Evolutionary conservation across 2,113 vertebrate genomes (phyloP).

Genomic region (Oncorhynchus clarkii): DNA sequence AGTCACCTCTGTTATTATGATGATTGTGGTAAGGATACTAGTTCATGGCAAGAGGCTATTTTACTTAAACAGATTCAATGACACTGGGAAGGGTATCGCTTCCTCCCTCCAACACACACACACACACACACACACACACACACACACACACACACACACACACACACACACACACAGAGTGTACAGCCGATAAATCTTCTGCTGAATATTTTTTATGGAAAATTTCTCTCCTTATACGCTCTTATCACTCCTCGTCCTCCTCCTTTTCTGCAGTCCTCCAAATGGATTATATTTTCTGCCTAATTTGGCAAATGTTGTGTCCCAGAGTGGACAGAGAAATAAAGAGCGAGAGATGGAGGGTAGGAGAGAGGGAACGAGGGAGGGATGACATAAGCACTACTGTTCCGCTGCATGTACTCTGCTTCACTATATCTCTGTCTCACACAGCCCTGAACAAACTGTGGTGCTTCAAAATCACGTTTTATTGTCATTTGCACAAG

Average conservation of each 20-base stretch:
- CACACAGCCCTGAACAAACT: neutral
- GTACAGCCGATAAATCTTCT: neutral
- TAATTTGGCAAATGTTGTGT: slow-evolving; percentile 60
- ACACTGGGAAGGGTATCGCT: neutral
- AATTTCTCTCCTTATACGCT: slow-evolving; percentile 2
- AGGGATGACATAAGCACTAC: slow-evolving; percentile 19
- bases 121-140: neutral
- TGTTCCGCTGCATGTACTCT: neutral
- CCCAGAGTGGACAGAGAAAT: slow-evolving; percentile 36
- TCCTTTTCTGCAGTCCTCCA: slow-evolving; percentile 34
- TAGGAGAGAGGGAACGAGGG: slow-evolving; percentile 23
- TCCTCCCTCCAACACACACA: neutral
- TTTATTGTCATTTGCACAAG: neutral
- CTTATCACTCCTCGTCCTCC: neutral
- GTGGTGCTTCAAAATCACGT: neutral
- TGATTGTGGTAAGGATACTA: no score
- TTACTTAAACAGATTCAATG: neutral
- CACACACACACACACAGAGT: neutral
- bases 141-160: neutral
- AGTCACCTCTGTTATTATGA: no score
- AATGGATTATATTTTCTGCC: slow-evolving; percentile 64
- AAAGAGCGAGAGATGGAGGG: slow-evolving; percentile 34
- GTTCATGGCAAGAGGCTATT: neutral
- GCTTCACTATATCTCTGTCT: neutral
- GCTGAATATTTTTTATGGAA: slow-evolving; percentile 2